Percentiles rank a stretch among this genome's conserved stretches.
These are phyloP conservation scores for Brachypodius melanocephalos DNA, from an alignment of 2,113 vertebrate genomes.

Conservation along the genomic window DNA sequence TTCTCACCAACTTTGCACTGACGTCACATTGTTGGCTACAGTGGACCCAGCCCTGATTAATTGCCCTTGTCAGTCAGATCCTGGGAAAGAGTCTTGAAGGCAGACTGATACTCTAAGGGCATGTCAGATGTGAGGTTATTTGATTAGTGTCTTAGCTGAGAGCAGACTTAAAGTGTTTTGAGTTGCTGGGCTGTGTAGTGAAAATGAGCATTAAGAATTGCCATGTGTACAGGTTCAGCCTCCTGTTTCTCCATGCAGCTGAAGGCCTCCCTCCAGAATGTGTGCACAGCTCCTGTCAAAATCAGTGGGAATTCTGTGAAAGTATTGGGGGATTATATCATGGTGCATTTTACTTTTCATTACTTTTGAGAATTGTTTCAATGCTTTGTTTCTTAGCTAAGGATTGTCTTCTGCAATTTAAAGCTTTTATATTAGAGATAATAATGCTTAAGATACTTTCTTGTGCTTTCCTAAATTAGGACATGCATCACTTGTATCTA, in stretches of 20 bases:
- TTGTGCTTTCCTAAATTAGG: not conserved
- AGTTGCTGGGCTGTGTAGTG: not conserved
- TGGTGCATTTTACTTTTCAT: not conserved
- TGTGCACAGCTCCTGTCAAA: not conserved
- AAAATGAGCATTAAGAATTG: not conserved
- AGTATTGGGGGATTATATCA: not conserved
- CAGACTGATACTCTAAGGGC: not conserved
- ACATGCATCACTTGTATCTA: not conserved
- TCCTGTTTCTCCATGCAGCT: not conserved
- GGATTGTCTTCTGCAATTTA: not conserved
- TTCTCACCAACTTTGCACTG: not conserved
- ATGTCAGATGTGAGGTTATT: not conserved
- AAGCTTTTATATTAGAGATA: not conserved
- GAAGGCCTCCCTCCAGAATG: not conserved
- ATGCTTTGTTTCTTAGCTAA: not conserved
- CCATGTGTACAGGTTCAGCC: not conserved
- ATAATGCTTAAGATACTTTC: not conserved
- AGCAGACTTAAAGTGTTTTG: not conserved
- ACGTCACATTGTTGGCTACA: not conserved
- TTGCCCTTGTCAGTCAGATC: slow-evolving; percentile 36
- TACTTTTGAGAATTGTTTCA: not conserved
- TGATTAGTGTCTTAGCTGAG: not conserved
- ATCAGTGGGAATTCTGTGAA: not conserved
- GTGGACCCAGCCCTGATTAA: slow-evolving; percentile 27
- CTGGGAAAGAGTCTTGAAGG: slow-evolving; percentile 32